Conservation (phyloP, 1,140 invertebrate species). For the Lordiphosa stackelbergi region DNA sequence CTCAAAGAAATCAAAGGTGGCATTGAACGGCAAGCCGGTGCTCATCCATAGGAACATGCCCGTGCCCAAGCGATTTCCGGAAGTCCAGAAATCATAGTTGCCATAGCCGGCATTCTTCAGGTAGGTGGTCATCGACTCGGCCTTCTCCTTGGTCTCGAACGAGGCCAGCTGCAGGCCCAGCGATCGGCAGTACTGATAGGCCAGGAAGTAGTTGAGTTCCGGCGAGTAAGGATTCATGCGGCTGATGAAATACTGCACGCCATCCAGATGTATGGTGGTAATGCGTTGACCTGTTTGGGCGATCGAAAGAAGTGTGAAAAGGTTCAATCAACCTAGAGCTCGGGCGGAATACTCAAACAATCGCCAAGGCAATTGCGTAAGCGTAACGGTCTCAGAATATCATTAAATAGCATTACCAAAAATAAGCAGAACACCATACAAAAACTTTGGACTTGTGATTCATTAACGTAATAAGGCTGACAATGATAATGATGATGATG, state of each 20-base stretch:
- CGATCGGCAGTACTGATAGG: slow-evolving; percentile 92
- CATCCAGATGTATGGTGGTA: slow-evolving; percentile 89
- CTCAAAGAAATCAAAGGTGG: slow-evolving; percentile 89
- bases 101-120: slow-evolving; percentile 88
- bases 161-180: slow-evolving; percentile 89
- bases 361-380: slow-evolving; percentile 19
- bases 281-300: slow-evolving; percentile 86
- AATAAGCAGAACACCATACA: slow-evolving; percentile 21
- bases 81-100: slow-evolving; percentile 92
- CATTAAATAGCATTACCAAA: slow-evolving; percentile 74
- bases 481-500: slow-evolving; percentile 42
- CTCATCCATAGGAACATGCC: slow-evolving; percentile 94
- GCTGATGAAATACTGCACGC: slow-evolving; percentile 91
- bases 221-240: slow-evolving; percentile 92
- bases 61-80: slow-evolving; percentile 90
- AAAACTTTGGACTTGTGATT: slow-evolving; percentile 36
- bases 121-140: slow-evolving; percentile 88
- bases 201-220: slow-evolving; percentile 90
- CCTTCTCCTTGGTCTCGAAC: slow-evolving; percentile 91
- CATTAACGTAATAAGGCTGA: slow-evolving; percentile 23
- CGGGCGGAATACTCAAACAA: slow-evolving; percentile 17
- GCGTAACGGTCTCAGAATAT: slow-evolving; percentile 40
- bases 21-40: slow-evolving; percentile 90
- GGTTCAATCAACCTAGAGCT: slow-evolving; percentile 9
- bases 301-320: slow-evolving; percentile 9